These are phyloP conservation scores for Andrena camellia DNA, from an alignment of 2,888 invertebrate genomes.

Conservation along the genomic window DNA sequence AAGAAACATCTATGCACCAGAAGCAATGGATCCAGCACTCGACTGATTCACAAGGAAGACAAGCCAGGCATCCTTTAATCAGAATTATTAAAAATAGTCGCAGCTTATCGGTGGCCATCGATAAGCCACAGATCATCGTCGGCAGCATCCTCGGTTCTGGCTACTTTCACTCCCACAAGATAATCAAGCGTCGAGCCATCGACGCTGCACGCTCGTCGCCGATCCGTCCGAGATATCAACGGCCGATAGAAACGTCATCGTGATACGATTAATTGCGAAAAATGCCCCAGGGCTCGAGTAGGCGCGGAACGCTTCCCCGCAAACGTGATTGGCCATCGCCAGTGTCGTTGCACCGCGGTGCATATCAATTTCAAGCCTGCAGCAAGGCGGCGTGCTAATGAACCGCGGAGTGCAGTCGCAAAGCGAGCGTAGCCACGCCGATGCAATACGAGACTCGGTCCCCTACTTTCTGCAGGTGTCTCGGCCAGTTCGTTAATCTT, in stretches of 20 bases:
- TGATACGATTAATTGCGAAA: conserved; percentile 35
- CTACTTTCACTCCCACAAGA: not conserved
- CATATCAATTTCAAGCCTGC: conserved; percentile 60
- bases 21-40: too few species aligned
- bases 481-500: conserved; percentile 49
- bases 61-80: too few species aligned
- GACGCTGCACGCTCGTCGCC: conserved; percentile 1
- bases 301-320: conserved; percentile 26
- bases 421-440: conserved; percentile 28
- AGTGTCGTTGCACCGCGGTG: conserved; percentile 53
- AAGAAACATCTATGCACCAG: too few species aligned
- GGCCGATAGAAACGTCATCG: conserved; percentile 20
- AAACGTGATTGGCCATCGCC: conserved; percentile 50
- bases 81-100: too few species aligned
- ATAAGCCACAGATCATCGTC: not conserved
- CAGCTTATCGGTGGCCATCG: not conserved
- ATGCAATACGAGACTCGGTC: conserved; percentile 53
- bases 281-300: conserved; percentile 21
- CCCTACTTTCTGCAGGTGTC: conserved; percentile 60
- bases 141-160: not conserved
- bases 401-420: conserved; percentile 57
- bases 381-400: conserved; percentile 60
- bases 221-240: conserved; percentile 17
- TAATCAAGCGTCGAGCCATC: not conserved
- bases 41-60: too few species aligned